These are phyloP conservation scores for Dolichotis patagonum DNA, from an alignment of 2,113 vertebrate species.

Conservation along the genomic window DNA sequence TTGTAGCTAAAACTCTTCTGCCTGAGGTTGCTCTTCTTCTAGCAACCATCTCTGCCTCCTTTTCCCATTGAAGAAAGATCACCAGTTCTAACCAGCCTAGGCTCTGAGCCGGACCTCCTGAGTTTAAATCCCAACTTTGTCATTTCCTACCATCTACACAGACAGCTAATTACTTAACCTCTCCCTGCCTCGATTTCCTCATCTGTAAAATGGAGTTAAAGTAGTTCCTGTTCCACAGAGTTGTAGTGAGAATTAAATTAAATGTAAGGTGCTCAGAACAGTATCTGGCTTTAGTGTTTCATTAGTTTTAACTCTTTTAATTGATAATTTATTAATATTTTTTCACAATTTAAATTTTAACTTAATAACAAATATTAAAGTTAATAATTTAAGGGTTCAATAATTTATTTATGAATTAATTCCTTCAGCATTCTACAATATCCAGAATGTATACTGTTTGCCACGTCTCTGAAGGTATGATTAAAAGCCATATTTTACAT, in stretches of 20 bases:
- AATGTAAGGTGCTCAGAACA: background rate
- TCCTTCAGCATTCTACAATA: background rate
- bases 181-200: background rate
- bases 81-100: background rate
- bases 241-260: conserved; percentile 17
- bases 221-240: background rate
- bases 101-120: background rate
- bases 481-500: conserved; percentile 13
- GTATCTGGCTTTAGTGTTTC: background rate
- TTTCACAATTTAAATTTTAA: background rate
- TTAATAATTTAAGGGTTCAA: background rate
- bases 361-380: background rate
- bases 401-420: background rate
- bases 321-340: conserved; percentile 3
- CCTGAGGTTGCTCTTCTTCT: background rate
- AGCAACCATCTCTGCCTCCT: background rate
- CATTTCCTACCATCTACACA: background rate
- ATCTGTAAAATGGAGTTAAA: background rate
- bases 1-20: background rate
- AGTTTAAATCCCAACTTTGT: background rate
- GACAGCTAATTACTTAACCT: background rate
- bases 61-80: background rate
- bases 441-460: background rate
- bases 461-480: background rate
- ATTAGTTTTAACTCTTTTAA: background rate